Conservation (phyloP, 2,113 vertebrate genomes). For the Copsychus sechellarum region DNA sequence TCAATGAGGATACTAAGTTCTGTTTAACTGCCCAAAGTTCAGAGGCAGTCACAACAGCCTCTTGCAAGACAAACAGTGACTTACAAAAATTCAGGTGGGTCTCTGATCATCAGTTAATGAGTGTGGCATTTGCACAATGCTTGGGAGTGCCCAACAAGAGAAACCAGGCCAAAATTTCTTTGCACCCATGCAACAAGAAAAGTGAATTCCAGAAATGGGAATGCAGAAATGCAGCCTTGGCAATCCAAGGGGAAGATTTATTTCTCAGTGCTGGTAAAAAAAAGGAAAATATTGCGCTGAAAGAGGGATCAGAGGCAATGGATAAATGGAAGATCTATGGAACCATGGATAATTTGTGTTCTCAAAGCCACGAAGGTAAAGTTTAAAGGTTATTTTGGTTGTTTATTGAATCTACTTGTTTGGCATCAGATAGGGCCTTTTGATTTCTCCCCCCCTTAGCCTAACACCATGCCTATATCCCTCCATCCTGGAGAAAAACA, state of each 20-base stretch:
- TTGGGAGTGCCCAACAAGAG: conserved; percentile 76
- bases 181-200: conserved; percentile 81
- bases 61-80: conserved; percentile 71
- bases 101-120: conserved; percentile 82
- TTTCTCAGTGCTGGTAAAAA: conserved; percentile 83
- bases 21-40: conserved; percentile 77
- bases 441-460: neutral
- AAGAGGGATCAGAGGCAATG: conserved; percentile 68
- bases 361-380: conserved; percentile 84
- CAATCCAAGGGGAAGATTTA: conserved; percentile 79
- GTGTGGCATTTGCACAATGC: conserved; percentile 80
- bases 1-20: conserved; percentile 81
- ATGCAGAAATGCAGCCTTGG: conserved; percentile 87
- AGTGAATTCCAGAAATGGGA: conserved; percentile 86
- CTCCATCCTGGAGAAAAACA: too few relatives aligned
- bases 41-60: conserved; percentile 46
- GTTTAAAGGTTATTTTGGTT: neutral
- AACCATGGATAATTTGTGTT: conserved; percentile 79
- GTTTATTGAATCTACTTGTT: neutral
- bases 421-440: neutral
- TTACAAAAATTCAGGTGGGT: conserved; percentile 88
- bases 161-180: conserved; percentile 76
- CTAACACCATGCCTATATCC: neutral
- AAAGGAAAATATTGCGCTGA: conserved; percentile 78
- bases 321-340: conserved; percentile 86